Conservation (phyloP, 2,113 vertebrate species). For the Mus musculus region GRCm39 chr2:70689001-70689500, state of each 20-base stretch:
- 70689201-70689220: constrained; percentile 46
- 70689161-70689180: constrained; percentile 60
- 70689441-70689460: constrained; percentile 21
- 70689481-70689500: constrained; percentile 30
- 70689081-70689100: constrained; percentile 12
- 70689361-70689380: constrained; percentile 4
- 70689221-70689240: constrained; percentile 34
- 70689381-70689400: constrained; percentile 37
- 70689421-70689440: constrained; percentile 6
- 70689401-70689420: constrained; percentile 1
- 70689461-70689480: constrained; percentile 20
- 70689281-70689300: constrained; percentile 5
- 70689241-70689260: constrained; percentile 41
- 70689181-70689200: constrained; percentile 58
- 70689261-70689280: neutral
- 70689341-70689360: neutral
- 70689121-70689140: constrained; percentile 47
- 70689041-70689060: neutral
- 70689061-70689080: too few relatives aligned
- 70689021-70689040: neutral
- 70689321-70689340: constrained; percentile 25
- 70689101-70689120: constrained; percentile 37
- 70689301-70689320: neutral
- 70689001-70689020: neutral
- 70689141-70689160: constrained; percentile 54